These are phyloP conservation scores for Gallinago jamesoni DNA, from an alignment of 2,113 vertebrate species.

Conservation along the genomic window DNA sequence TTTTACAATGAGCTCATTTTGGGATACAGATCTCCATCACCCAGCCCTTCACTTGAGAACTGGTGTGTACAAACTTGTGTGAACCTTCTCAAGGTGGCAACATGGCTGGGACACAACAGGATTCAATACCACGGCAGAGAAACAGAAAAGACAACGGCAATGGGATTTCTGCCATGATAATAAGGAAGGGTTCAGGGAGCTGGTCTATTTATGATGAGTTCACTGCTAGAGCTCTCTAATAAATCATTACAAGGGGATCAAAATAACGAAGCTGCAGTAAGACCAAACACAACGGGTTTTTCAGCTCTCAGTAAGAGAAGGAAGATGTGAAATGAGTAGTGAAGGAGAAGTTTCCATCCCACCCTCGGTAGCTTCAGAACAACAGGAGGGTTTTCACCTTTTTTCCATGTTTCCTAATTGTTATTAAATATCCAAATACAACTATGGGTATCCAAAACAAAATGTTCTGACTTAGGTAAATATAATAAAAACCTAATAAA, in stretches of 20 bases:
- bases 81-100: neutral
- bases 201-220: neutral
- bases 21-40: neutral
- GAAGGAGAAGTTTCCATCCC: neutral
- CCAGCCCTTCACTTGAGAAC: neutral
- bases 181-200: neutral
- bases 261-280: neutral
- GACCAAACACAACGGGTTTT: neutral
- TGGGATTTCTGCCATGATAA: neutral
- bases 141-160: neutral
- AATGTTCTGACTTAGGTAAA: neutral
- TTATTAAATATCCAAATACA: neutral
- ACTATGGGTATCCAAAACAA: neutral
- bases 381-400: neutral
- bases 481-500: neutral
- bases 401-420: neutral
- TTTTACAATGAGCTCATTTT: neutral
- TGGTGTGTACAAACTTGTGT: accelerated
- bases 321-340: accelerated
- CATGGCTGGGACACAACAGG: neutral
- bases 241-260: neutral
- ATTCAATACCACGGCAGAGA: neutral
- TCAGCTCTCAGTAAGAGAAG: neutral
- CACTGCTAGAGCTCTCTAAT: neutral
- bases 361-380: neutral